Evolutionary conservation across 2,113 vertebrate genomes (phyloP).

Genomic region (Dasyprocta punctata): DNA sequence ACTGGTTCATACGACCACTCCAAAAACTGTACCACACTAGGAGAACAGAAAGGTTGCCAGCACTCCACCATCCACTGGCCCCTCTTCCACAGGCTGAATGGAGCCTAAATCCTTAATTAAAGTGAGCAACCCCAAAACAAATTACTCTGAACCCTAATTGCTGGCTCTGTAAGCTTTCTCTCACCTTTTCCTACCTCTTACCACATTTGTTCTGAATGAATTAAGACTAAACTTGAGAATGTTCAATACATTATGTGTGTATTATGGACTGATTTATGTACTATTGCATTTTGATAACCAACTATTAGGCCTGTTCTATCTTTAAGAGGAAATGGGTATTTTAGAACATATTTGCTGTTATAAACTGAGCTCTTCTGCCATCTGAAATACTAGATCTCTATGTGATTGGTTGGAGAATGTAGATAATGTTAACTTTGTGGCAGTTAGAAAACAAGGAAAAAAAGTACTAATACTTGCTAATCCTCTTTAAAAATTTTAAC

Average conservation of each 20-base stretch:
- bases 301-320: background rate
- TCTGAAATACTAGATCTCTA: background rate
- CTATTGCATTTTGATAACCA: background rate
- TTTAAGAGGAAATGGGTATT: background rate
- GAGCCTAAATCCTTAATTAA: background rate
- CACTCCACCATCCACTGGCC: background rate
- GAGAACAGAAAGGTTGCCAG: background rate
- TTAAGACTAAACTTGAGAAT: background rate
- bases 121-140: background rate
- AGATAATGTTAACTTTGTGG: background rate
- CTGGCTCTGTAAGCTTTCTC: background rate
- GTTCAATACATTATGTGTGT: background rate
- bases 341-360: background rate
- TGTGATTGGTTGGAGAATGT: background rate
- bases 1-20: no score
- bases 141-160: background rate
- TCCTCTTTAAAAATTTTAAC: background rate
- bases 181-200: background rate
- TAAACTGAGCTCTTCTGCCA: background rate
- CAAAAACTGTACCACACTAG: background rate
- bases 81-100: fast-evolving
- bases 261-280: background rate
- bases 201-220: background rate
- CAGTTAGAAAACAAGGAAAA: background rate
- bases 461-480: background rate